Evolutionary conservation across 2,888 invertebrate genomes (phyloP).

Genomic region (Hydriomena furcata): DNA sequence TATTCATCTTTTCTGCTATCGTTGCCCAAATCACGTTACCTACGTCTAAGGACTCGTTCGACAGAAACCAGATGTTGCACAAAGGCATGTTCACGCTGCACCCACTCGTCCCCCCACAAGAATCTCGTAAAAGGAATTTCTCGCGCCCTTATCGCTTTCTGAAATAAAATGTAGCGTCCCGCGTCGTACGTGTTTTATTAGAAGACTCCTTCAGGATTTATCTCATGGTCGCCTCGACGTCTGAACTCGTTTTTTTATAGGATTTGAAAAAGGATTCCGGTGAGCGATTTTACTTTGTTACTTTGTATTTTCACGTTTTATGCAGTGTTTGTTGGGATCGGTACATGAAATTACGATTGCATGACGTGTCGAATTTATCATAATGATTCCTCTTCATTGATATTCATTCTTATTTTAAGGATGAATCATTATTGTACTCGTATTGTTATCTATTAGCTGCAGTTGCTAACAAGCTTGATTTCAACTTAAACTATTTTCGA

Average conservation of each 20-base stretch:
- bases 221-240: slow-evolving; percentile 66
- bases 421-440: too few species aligned
- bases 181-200: slow-evolving; percentile 81
- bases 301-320: slow-evolving; percentile 48
- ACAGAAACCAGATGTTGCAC: slow-evolving; percentile 78
- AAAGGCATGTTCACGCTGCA: slow-evolving; percentile 53
- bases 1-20: slow-evolving; percentile 32
- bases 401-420: too few species aligned
- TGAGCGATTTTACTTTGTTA: slow-evolving; percentile 58
- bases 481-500: too few species aligned
- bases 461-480: too few species aligned
- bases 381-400: not conserved
- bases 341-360: slow-evolving; percentile 15
- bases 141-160: slow-evolving; percentile 81
- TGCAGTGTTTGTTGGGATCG: slow-evolving; percentile 21
- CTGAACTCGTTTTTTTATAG: slow-evolving; percentile 62
- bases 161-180: slow-evolving; percentile 81
- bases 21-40: slow-evolving; percentile 37
- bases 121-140: slow-evolving; percentile 81
- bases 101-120: slow-evolving; percentile 60
- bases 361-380: not conserved
- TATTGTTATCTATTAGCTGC: too few species aligned
- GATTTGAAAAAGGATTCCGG: slow-evolving; percentile 63
- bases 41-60: slow-evolving; percentile 29
- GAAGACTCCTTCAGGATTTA: slow-evolving; percentile 77